A percentile compares a stretch with the other conserved stretches of the same genome.
Conservation (phyloP, 2,113 vertebrate genomes). For the Platichthys stellatus region DNA sequence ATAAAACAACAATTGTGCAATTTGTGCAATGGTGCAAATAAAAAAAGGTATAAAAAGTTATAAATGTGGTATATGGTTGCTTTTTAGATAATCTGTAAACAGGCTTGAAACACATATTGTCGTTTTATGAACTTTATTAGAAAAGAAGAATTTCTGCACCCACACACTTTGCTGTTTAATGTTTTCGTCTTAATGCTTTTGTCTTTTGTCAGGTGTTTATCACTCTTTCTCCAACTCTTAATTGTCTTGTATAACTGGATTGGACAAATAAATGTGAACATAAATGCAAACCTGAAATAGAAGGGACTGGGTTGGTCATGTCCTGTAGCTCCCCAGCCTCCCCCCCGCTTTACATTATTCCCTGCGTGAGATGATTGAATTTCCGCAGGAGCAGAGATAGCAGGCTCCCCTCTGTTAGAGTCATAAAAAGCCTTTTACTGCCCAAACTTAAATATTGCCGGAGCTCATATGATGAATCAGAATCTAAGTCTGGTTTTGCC, state of each 20-base stretch:
- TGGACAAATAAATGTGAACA: too few species aligned
- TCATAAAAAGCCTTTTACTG: slow-evolving; percentile 2
- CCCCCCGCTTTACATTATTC: background rate
- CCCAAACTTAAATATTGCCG: slow-evolving; percentile 15
- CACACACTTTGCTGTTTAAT: too few species aligned
- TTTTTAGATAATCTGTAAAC: background rate
- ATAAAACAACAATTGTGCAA: too few species aligned
- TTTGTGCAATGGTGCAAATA: too few species aligned
- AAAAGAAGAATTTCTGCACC: too few species aligned
- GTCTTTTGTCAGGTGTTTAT: background rate
- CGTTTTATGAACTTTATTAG: too few species aligned
- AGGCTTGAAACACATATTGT: too few species aligned
- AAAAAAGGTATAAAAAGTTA: too few species aligned
- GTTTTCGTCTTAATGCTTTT: too few species aligned
- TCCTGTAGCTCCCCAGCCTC: background rate
- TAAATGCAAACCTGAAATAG: background rate
- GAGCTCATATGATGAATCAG: slow-evolving; percentile 11
- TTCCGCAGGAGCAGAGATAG: slow-evolving; percentile 4
- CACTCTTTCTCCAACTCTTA: background rate
- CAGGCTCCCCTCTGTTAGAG: background rate
- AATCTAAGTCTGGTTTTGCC: slow-evolving; percentile 5
- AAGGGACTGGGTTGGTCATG: background rate
- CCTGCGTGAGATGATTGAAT: background rate
- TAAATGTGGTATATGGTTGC: too few species aligned
- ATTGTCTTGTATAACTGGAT: too few species aligned